Evolutionary conservation across 2,113 vertebrate species (phyloP).

Genomic region (Sander lucioperca): DNA sequence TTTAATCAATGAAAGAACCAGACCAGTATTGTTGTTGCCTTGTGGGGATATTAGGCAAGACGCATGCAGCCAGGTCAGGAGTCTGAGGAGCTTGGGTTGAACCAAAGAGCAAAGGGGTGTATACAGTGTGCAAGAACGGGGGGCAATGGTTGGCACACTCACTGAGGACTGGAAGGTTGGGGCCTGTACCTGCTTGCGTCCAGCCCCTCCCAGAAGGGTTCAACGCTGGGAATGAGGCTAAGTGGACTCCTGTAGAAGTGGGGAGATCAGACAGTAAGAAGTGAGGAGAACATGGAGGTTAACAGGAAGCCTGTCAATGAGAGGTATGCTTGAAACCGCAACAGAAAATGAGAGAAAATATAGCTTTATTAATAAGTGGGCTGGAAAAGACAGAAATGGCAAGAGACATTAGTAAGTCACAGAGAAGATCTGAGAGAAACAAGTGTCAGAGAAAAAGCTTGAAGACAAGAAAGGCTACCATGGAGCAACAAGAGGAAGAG

Average conservation of each 20-base stretch:
- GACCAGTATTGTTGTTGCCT: conserved; percentile 59
- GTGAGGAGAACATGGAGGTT: conserved; percentile 48
- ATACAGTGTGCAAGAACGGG: conserved; percentile 48
- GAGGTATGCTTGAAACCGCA: conserved; percentile 20
- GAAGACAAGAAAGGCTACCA: not conserved
- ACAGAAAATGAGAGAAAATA: conserved; percentile 31
- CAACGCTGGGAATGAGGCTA: conserved; percentile 83
- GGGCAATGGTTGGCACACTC: conserved; percentile 77
- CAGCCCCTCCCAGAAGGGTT: conserved; percentile 83
- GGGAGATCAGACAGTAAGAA: conserved; percentile 77
- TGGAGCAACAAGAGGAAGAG: conserved; percentile 2
- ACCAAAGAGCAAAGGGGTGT: conserved; percentile 63
- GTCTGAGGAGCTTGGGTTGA: conserved; percentile 43
- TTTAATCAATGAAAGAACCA: conserved; percentile 8
- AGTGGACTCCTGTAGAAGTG: conserved; percentile 82
- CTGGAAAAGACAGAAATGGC: conserved; percentile 1
- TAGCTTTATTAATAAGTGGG: not conserved
- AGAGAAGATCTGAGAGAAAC: not conserved
- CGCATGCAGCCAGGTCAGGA: conserved; percentile 73
- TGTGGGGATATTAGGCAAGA: conserved; percentile 53
- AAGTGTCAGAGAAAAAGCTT: not conserved
- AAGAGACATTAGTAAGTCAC: conserved; percentile 1
- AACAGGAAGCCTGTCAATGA: conserved; percentile 59
- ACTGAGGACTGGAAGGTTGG: conserved; percentile 80
- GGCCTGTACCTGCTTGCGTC: conserved; percentile 80